Percentiles rank a stretch among this genome's conserved stretches.
These are phyloP conservation scores for Prolemur simus DNA, from an alignment of 2,113 vertebrate genomes.

Conservation along the genomic window DNA sequence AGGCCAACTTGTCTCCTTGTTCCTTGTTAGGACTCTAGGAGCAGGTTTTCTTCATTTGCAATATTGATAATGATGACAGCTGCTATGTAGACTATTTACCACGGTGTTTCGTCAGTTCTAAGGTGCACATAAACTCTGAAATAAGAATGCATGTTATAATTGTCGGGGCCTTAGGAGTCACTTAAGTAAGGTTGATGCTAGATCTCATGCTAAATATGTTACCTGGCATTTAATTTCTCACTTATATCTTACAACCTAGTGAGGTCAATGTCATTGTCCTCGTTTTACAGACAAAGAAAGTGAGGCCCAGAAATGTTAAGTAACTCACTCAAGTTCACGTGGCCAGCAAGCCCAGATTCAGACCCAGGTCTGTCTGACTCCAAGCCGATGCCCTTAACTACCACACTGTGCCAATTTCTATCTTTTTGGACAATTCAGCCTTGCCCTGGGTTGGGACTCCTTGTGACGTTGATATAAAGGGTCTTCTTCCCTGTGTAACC, in stretches of 20 bases:
- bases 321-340: neutral
- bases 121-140: neutral
- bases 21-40: neutral
- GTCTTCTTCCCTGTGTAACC: neutral
- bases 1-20: neutral
- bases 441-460: neutral
- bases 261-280: neutral
- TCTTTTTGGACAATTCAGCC: neutral
- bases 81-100: neutral
- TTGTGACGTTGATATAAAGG: neutral
- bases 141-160: neutral
- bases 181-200: neutral
- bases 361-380: neutral
- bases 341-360: neutral
- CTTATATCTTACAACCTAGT: neutral
- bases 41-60: neutral
- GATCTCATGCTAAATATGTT: neutral
- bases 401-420: neutral
- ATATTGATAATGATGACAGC: neutral
- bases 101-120: neutral
- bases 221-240: constrained; percentile 8
- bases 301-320: constrained; percentile 21
- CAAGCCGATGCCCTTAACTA: neutral
- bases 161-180: neutral
- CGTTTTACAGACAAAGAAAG: constrained; percentile 1